phyloP scores from a whole-genome alignment of 30 jellyfish, hydroid and myxozoan species.

The Mastigias papua region DNA sequence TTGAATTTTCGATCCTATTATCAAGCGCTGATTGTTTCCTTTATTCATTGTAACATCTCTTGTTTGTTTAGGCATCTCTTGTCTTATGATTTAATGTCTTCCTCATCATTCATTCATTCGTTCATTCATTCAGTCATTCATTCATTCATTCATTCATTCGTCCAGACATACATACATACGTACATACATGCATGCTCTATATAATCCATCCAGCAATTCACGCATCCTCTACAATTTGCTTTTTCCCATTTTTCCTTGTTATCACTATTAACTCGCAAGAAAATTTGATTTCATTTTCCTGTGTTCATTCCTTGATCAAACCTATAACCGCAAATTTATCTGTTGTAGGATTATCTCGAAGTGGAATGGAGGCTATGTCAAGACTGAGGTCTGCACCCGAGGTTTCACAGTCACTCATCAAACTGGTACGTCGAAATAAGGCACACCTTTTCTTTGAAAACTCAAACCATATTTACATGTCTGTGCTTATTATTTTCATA shows the following conservation, averaged over 20 bases:
- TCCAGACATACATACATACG: background rate
- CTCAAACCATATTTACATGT: too few relatives aligned
- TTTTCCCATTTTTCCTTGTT: too few relatives aligned
- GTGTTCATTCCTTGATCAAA: too few relatives aligned
- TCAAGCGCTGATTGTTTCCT: background rate
- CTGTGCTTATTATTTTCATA: too few relatives aligned
- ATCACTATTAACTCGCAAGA: too few relatives aligned
- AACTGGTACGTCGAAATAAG: conserved; percentile 60
- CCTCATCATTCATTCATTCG: background rate
- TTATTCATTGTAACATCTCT: too few relatives aligned
- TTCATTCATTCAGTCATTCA: background rate
- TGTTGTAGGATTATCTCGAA: conserved; percentile 83
- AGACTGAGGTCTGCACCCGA: conserved; percentile 85
- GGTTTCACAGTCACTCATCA: conserved; percentile 73
- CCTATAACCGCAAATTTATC: too few relatives aligned
- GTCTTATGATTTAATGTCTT: background rate
- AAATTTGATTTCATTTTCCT: too few relatives aligned
- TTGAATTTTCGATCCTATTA: too few relatives aligned
- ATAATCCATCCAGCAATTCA: too few relatives aligned
- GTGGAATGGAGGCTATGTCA: conserved; percentile 95
- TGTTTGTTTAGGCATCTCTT: background rate
- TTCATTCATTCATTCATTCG: background rate
- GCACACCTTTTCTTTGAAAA: background rate
- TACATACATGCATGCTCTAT: too few relatives aligned
- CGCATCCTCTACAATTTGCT: too few relatives aligned